A percentile compares a stretch with the other conserved stretches of the same genome.
phyloP scores from a whole-genome alignment of 1,140 invertebrate genomes.

The Ceratina calcarata region DNA sequence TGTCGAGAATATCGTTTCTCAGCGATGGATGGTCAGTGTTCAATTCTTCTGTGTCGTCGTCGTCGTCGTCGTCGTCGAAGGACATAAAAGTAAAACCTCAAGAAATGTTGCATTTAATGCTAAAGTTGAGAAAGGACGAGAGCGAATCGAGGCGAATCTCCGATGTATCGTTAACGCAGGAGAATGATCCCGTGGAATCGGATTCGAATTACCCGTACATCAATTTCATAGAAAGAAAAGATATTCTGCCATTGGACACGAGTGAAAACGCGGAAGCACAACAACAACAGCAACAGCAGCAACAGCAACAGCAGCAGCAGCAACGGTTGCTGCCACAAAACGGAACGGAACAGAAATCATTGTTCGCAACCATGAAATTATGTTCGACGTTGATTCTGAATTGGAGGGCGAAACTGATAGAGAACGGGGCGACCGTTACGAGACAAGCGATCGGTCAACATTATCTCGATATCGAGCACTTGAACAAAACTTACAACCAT shows the following conservation, averaged over 20 bases:
- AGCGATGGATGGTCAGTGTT: constrained; percentile 81
- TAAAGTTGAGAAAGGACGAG: constrained; percentile 76
- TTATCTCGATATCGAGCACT: constrained; percentile 73
- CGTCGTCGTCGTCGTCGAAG: constrained; percentile 64
- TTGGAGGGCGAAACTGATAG: constrained; percentile 74
- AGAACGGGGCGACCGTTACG: constrained; percentile 61
- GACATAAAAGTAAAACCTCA: constrained; percentile 79
- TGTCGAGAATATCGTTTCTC: constrained; percentile 82
- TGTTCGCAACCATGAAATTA: constrained; percentile 64
- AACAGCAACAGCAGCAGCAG: constrained; percentile 54
- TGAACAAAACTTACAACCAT: constrained; percentile 72
- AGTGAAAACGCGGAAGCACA: constrained; percentile 58
- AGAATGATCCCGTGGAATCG: constrained; percentile 32
- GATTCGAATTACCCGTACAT: constrained; percentile 65
- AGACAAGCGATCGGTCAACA: constrained; percentile 77
- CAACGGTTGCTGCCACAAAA: constrained; percentile 42
- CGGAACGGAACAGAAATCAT: constrained; percentile 27
- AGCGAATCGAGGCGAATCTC: constrained; percentile 68
- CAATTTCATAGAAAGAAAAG: constrained; percentile 72
- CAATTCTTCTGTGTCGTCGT: constrained; percentile 63
- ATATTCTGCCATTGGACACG: constrained; percentile 64
- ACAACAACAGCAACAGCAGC: constrained; percentile 20
- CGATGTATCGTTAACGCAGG: constrained; percentile 70
- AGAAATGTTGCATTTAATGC: constrained; percentile 80
- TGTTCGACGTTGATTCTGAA: constrained; percentile 73